Base-by-base conservation (phyloP, 2,113 vertebrate genomes). In the Rhea americana region DNA sequence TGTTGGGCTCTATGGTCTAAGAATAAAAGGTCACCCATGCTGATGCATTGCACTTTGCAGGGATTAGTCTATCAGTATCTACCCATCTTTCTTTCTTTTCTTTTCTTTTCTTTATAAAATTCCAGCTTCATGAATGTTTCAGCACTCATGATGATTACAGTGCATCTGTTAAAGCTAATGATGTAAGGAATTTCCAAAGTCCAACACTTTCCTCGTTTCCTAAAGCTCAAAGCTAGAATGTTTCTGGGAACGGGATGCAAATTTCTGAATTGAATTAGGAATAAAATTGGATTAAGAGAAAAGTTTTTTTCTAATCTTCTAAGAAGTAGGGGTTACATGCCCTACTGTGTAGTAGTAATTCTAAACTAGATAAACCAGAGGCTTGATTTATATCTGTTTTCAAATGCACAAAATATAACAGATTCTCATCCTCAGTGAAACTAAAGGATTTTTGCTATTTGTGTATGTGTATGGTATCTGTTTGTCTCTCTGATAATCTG, bases 171-270 rank as follows among this genome's bases (percentile, higher is more conserved):
- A 82, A 94, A 89, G 91, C 72, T 95, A 96, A 94, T 43, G 87
- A 93, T 87, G 43, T 86, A 79, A 93, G 93, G 92, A 91, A 89
- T 97, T 97, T 93, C 82, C 72, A 67, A 93, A 96, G 92, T 85
- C 94, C 68, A 91, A 87, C 81, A 88, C 17, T 96, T 96, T 93
- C 68, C 94, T 94, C 72, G 68, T 91, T 95, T 95, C 73, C 76
- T 90, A 94, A 88, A 93, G 47, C 82, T 89, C 86, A 93, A 96
- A 96, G 83, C 53, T 94, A 94, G 89, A 95, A 84, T 82, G 85
- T 77, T 97, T 97, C 94, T 97, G 96, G 93, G 91, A 96, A 97
- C 39, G 82, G n/a, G 78, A 95, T 87, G 62, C 41, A 91, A 95
- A 94, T 92, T 95, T 88, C 75, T 93, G 78, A 91, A 87, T 93